Evolutionary conservation across 35 echinoderm and acorn worm genomes (phyloP).

Genomic region (Diadema setosum): DNA sequence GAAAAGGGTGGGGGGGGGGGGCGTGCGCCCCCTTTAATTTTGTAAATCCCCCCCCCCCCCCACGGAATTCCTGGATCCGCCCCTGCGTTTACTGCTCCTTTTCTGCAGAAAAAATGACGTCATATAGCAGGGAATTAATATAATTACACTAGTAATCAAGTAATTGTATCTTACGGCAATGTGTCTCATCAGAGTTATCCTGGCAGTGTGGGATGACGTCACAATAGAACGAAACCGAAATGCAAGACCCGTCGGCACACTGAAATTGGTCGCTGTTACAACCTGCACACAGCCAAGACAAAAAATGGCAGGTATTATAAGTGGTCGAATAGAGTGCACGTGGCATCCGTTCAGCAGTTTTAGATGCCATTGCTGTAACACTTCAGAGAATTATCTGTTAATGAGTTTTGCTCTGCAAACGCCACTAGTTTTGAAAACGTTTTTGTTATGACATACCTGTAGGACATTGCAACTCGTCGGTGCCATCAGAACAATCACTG

Average conservation of each 20-base stretch:
- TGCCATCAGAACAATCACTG: constrained; percentile 25
- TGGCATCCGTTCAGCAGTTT: background rate
- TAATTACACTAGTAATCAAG: background rate
- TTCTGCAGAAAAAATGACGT: no score
- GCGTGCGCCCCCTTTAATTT: no score
- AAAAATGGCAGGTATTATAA: background rate
- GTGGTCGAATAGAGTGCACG: background rate
- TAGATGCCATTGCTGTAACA: background rate
- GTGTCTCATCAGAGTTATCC: constrained; percentile 27
- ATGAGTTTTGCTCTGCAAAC: no score
- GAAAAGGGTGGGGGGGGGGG: no score
- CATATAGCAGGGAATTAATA: background rate
- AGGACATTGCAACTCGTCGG: constrained; percentile 33
- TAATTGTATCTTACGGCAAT: constrained; percentile 17
- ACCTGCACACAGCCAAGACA: background rate
- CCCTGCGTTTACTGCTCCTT: background rate
- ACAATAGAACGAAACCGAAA: constrained; percentile 27
- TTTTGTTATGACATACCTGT: background rate
- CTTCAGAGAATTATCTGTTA: background rate
- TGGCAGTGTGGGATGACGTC: background rate
- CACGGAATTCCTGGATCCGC: background rate
- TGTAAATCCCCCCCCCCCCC: no score
- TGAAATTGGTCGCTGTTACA: background rate
- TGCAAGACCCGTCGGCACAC: constrained; percentile 2
- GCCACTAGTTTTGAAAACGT: background rate